Evolutionary conservation across 2,113 vertebrate species (phyloP).

Genomic region (Coturnix japonica): DNA sequence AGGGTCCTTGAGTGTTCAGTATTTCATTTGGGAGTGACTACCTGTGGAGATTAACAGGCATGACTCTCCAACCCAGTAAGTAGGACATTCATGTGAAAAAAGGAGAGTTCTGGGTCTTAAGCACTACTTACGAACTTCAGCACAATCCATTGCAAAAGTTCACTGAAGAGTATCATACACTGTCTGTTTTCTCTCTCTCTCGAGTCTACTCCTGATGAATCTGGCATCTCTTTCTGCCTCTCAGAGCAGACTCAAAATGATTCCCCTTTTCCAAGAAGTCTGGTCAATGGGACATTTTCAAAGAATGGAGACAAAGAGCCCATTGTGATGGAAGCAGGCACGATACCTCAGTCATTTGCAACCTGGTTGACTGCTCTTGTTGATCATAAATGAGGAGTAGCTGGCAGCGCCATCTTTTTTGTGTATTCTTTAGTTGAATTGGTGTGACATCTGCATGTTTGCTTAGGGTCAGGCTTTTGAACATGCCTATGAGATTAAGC

Average conservation of each 20-base stretch:
- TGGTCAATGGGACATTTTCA: neutral
- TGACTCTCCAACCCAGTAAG: neutral
- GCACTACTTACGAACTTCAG: neutral
- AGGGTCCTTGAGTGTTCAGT: neutral
- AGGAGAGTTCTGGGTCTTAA: neutral
- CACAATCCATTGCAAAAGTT: neutral
- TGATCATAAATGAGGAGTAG: neutral
- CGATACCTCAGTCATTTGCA: neutral
- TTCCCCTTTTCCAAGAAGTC: neutral
- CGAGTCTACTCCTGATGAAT: neutral
- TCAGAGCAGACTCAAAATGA: neutral
- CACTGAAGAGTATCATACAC: neutral
- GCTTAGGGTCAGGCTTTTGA: neutral
- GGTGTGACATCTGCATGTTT: neutral
- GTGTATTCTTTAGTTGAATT: neutral
- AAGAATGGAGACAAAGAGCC: fast-evolving
- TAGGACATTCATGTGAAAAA: neutral
- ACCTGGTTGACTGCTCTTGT: neutral
- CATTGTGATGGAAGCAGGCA: neutral
- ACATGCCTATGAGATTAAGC: neutral
- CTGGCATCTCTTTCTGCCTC: neutral
- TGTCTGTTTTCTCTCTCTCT: neutral
- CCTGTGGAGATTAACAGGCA: fast-evolving
- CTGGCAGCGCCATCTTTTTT: neutral
- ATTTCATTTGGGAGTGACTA: fast-evolving